Evolutionary conservation across 1,140 invertebrate species (phyloP), one percentile per base, ranked within the genome.

Genomic region (Steinernema khuongi): DNA sequence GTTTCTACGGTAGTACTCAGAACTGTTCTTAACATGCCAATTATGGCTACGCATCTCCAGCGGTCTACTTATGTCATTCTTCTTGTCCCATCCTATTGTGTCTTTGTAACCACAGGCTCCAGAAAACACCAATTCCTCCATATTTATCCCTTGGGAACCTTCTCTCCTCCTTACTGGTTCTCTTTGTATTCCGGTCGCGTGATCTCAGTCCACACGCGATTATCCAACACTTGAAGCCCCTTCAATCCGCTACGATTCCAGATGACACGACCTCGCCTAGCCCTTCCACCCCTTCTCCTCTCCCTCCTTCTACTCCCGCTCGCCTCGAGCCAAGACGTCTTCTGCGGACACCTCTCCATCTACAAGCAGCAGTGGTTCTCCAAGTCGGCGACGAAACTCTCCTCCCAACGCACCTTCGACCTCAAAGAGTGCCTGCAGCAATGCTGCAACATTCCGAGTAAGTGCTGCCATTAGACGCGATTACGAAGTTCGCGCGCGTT

Each of bases 401-500:
- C 43, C 18, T 77, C 76, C 0, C 76, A 72, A 72, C 60, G 66
- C 43, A 76, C 76, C 19, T 31, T 33, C 50, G 76, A 77, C 36
- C 43, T 77, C 66, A 77, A 77, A 66, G 74, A 77, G 74, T 77
- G 76, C 41, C 30, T 77, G 19, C 74, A 77, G 31, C 50, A 69
- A 22, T 77, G 76, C 60, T 77, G 76, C 31, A 41, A 33, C 18
- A 72, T 77, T 19, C 76, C 75, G 26, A 77, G 76, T 77, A 29
- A 77, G 76, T 76, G 31, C 11, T 60, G 14, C 11, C 50, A 60
- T 60, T 60, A 60, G 50, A 14, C 14, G 14, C 50, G 50, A n/a
- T 60, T 60, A 60, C 19, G 50, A 60, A 60, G 50, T 60, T 60
- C 14, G 26, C 11, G 4, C 50, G 11, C 11, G 22, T 17, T 60